A percentile compares a stretch with the other conserved stretches of the same genome.
Conservation (phyloP, 2,888 invertebrate species). For the Gisinianus flammeolus region DNA sequence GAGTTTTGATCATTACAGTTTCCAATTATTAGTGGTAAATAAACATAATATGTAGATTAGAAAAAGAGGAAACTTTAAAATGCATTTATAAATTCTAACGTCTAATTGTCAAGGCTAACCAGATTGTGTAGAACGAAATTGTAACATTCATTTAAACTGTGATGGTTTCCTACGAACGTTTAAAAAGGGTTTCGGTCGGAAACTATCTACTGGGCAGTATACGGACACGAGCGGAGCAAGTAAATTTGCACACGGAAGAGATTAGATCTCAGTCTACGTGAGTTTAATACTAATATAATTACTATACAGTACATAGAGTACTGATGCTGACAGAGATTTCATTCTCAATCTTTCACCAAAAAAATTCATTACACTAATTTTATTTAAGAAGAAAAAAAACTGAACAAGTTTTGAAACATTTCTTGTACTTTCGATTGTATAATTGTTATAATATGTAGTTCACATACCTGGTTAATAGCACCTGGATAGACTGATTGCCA, state of each 20-base stretch:
- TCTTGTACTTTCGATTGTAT: neutral
- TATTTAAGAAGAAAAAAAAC: neutral
- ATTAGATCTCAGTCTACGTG: neutral
- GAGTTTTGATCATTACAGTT: too few relatives aligned
- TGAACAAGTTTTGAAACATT: neutral
- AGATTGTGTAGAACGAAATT: conserved; percentile 3
- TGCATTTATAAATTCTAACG: conserved; percentile 32
- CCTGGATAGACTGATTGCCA: neutral
- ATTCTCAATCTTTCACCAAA: neutral
- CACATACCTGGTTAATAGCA: neutral
- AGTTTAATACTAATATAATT: neutral
- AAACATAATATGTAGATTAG: conserved; percentile 1
- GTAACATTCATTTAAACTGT: neutral
- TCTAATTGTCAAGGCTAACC: conserved; percentile 35
- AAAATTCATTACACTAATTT: neutral
- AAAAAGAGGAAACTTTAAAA: neutral
- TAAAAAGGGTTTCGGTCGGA: neutral
- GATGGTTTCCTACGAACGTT: neutral
- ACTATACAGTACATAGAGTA: neutral
- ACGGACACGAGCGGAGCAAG: neutral
- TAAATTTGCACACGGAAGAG: neutral
- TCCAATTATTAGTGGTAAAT: too few relatives aligned
- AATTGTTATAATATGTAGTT: neutral
- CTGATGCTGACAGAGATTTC: neutral
- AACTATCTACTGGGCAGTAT: neutral